These are phyloP conservation scores for Odontomachus brunneus DNA, from an alignment of 1,140 invertebrate genomes.

Conservation along the genomic window DNA sequence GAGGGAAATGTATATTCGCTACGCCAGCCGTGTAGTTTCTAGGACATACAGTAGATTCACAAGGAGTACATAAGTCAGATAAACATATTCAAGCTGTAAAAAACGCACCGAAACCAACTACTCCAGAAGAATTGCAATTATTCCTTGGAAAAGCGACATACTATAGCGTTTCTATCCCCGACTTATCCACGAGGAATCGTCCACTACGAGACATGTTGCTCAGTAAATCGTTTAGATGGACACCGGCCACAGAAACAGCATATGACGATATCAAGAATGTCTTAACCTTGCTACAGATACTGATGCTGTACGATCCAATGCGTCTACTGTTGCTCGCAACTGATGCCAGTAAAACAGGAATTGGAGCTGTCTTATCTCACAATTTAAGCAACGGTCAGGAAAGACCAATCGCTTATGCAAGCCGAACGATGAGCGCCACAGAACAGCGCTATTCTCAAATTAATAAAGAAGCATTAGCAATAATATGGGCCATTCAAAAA, in stretches of 20 bases:
- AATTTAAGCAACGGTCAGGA: slow-evolving; percentile 77
- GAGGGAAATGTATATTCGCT: not conserved
- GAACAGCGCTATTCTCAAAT: slow-evolving; percentile 86
- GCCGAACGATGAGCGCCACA: slow-evolving; percentile 81
- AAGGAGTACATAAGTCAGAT: not conserved
- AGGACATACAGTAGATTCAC: not conserved
- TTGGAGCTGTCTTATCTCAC: slow-evolving; percentile 84
- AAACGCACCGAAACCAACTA: slow-evolving; percentile 39
- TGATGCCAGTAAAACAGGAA: slow-evolving; percentile 80
- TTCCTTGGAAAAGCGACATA: slow-evolving; percentile 49
- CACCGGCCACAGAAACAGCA: slow-evolving; percentile 77
- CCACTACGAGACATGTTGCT: slow-evolving; percentile 36
- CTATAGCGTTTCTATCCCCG: slow-evolving; percentile 19
- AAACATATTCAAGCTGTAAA: slow-evolving; percentile 36
- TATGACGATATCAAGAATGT: slow-evolving; percentile 85
- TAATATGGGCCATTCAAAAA: slow-evolving; percentile 82
- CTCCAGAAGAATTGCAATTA: slow-evolving; percentile 10
- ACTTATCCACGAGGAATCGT: slow-evolving; percentile 10
- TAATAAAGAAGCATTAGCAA: slow-evolving; percentile 86
- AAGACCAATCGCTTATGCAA: slow-evolving; percentile 84
- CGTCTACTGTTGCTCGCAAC: slow-evolving; percentile 84
- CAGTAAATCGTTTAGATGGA: slow-evolving; percentile 74
- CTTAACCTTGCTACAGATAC: slow-evolving; percentile 66
- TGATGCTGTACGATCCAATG: slow-evolving; percentile 82
- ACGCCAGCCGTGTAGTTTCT: not conserved